Evolutionary conservation across 2,113 vertebrate genomes (phyloP), one percentile per base, ranked within the genome.

Genomic region (Onychorhynchus coronatus): DNA sequence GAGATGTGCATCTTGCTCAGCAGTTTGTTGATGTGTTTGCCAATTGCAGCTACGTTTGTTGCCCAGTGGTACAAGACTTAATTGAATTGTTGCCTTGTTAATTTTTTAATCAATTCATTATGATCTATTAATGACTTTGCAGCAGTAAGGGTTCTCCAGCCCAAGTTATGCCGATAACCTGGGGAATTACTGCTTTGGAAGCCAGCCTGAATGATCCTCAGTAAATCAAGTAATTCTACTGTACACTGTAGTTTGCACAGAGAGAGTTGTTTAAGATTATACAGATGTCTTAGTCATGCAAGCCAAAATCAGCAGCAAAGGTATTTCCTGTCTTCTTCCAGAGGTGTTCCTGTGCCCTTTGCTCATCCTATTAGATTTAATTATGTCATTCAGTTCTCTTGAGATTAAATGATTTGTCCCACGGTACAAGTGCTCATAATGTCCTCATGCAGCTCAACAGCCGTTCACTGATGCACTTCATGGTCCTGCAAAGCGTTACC

Each of bases 41-140:
- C 66, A 89, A 53, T 37, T 74, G 61, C 71, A 94, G 71, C 6
- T 22, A 33, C 20, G 15, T 67, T 88, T 94, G 62, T 63, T 74
- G 63, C 90, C 33, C 59, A 47, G 14, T 37, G 49, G 55, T 73
- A 70, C 30, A 44, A 77, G 37, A n/a, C 49, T 74, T 88, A 88
- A 90, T 76, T 91, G 67, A 93, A 93, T 63, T 74, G 81, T 94
- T 95, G 81, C 72, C 74, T 41, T 83, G 27, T 80, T 82, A 85
- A 70, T 86, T 90, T 96, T 93, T 93, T 77, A 83, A 91, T 93
- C 71, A 93, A 70, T 37, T 93, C 71, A 50, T 91, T 87, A 79
- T 82, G 71, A 91, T 89, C 49, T 94, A 66, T 71, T 94, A 95
- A 88, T 89, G 90, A 77, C 75, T 88, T 90, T 13, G 39, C 53